Evolutionary conservation across 2,797 vertebrate species (phyloP).

Genomic region (Siniperca scherzeri): DNA sequence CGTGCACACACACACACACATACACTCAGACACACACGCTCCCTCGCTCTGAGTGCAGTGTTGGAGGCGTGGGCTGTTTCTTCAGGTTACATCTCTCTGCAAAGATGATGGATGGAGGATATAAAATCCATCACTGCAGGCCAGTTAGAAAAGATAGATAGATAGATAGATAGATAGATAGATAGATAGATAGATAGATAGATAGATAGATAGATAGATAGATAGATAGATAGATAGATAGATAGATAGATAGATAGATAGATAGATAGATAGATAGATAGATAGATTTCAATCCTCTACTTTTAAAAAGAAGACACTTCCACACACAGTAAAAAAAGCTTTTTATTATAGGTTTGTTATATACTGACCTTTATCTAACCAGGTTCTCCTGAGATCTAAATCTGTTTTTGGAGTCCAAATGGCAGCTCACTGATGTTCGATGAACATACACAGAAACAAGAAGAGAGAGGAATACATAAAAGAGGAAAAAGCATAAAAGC

Average conservation of each 20-base stretch:
- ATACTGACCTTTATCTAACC: slow-evolving; percentile 20
- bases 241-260: background rate
- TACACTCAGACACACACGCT: background rate
- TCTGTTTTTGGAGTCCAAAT: slow-evolving; percentile 4
- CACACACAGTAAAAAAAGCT: no score
- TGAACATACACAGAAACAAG: background rate
- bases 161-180: background rate
- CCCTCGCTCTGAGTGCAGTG: slow-evolving; percentile 21
- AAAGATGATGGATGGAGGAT: slow-evolving; percentile 75
- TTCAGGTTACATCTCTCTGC: slow-evolving; percentile 69
- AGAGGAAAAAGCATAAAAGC: background rate
- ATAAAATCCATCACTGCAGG: slow-evolving; percentile 69
- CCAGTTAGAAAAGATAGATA: slow-evolving; percentile 51
- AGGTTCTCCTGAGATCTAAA: slow-evolving; percentile 4
- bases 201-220: background rate
- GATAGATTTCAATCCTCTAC: background rate
- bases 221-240: slow-evolving; percentile 11
- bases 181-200: slow-evolving; percentile 17
- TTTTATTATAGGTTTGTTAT: background rate
- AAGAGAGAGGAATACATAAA: no score
- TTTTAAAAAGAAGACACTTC: no score
- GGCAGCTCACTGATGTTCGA: background rate
- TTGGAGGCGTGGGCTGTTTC: slow-evolving; percentile 63
- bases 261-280: slow-evolving; percentile 19
- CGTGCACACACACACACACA: background rate